Evolutionary conservation across 2,888 invertebrate species (phyloP).

Genomic region (Zele albiditarsus): DNA sequence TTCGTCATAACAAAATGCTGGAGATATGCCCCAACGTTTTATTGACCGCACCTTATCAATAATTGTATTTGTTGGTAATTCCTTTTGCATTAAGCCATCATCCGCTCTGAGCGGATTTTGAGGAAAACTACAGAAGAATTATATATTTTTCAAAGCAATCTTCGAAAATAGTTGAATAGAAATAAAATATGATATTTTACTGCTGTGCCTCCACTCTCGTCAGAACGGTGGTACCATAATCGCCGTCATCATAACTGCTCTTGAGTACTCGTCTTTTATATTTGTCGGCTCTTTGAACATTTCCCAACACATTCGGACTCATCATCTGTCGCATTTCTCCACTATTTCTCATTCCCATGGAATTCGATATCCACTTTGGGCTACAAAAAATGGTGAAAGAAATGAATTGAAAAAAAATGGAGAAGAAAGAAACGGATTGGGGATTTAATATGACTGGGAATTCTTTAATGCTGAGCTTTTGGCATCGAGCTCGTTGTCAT

Average conservation of each 20-base stretch:
- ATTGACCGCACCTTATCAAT: slow-evolving; percentile 3
- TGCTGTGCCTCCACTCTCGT: not conserved
- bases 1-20: slow-evolving; percentile 45
- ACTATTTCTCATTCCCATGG: not conserved
- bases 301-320: not conserved
- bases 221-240: slow-evolving; percentile 35
- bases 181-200: not conserved
- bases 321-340: not conserved
- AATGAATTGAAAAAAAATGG: slow-evolving; percentile 23
- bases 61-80: not conserved
- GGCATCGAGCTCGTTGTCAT: not conserved
- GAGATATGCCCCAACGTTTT: slow-evolving; percentile 44
- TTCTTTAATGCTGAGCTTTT: not conserved
- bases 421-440: not conserved
- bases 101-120: not conserved
- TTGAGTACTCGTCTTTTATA: slow-evolving; percentile 47
- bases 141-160: not conserved
- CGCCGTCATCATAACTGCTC: slow-evolving; percentile 34
- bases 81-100: not conserved
- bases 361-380: not conserved
- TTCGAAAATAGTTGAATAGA: not conserved
- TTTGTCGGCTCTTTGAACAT: slow-evolving; percentile 43
- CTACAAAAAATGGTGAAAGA: not conserved
- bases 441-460: slow-evolving; percentile 8
- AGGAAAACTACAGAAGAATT: slow-evolving; percentile 7